Percentiles rank a stretch among this genome's conserved stretches.
Evolutionary conservation across 2,113 vertebrate species (phyloP).

Genomic region (Trichomycterus rosablanca): DNA sequence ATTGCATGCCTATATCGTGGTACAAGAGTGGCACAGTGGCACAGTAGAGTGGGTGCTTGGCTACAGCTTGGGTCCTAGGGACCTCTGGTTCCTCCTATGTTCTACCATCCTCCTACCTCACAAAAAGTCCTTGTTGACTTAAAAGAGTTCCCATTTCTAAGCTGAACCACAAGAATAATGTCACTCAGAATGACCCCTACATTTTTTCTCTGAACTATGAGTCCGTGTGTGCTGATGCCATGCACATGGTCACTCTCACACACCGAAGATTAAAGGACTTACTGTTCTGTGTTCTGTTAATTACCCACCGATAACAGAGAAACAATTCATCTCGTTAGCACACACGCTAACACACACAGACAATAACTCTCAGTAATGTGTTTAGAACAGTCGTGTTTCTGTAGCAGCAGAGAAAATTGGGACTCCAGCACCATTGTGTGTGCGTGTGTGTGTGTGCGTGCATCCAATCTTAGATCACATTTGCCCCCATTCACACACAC

Average conservation of each 20-base stretch:
- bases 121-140: too few relatives aligned
- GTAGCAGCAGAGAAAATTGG: too few relatives aligned
- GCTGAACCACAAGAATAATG: too few relatives aligned
- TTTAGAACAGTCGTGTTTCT: too few relatives aligned
- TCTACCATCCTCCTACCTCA: too few relatives aligned
- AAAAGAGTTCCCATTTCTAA: too few relatives aligned
- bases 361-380: background rate
- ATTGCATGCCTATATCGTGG: too few relatives aligned
- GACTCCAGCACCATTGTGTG: too few relatives aligned
- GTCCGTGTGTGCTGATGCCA: background rate
- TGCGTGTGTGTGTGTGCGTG: constrained; percentile 5
- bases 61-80: background rate
- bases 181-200: too few relatives aligned
- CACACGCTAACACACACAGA: background rate
- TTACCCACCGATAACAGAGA: constrained; percentile 3
- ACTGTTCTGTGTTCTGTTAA: background rate
- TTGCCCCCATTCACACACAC: too few relatives aligned
- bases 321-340: constrained; percentile 4
- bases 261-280: constrained; percentile 11
- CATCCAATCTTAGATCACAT: background rate
- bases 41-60: background rate
- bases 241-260: background rate
- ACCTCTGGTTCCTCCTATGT: background rate
- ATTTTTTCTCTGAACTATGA: too few relatives aligned
- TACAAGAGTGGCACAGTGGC: background rate